phyloP scores from a whole-genome alignment of 2,113 vertebrate species.

The Psophia crepitans region DNA sequence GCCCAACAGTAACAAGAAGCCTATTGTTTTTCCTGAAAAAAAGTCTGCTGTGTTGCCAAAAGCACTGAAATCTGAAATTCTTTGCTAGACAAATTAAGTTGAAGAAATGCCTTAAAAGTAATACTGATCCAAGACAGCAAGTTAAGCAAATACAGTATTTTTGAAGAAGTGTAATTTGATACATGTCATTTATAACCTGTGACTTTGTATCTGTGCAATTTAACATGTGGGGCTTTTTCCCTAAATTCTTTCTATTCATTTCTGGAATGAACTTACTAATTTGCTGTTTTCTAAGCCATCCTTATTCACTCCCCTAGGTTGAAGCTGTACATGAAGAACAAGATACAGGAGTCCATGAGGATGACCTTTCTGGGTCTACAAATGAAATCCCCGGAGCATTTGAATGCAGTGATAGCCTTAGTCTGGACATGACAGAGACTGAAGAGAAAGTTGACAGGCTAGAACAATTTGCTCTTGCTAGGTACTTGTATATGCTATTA shows the following conservation, averaged over 20 bases:
- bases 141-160: background rate
- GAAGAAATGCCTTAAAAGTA: background rate
- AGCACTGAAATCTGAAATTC: background rate
- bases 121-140: background rate
- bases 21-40: background rate
- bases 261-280: background rate
- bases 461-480: constrained; percentile 81
- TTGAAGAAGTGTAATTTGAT: background rate
- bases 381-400: constrained; percentile 82
- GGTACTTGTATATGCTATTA: constrained; percentile 67
- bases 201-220: background rate
- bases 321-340: constrained; percentile 80
- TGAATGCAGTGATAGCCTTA: constrained; percentile 80
- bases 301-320: constrained; percentile 56
- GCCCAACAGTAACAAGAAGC: background rate
- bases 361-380: constrained; percentile 83
- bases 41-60: background rate
- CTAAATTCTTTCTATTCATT: background rate
- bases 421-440: constrained; percentile 78
- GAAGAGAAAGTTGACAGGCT: constrained; percentile 79
- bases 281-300: constrained; percentile 18
- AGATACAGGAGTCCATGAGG: constrained; percentile 77
- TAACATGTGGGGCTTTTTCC: background rate
- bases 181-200: background rate
- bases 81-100: background rate